Base-by-base conservation (phyloP, 2,888 invertebrate genomes). In the Dryococelus australis region DNA sequence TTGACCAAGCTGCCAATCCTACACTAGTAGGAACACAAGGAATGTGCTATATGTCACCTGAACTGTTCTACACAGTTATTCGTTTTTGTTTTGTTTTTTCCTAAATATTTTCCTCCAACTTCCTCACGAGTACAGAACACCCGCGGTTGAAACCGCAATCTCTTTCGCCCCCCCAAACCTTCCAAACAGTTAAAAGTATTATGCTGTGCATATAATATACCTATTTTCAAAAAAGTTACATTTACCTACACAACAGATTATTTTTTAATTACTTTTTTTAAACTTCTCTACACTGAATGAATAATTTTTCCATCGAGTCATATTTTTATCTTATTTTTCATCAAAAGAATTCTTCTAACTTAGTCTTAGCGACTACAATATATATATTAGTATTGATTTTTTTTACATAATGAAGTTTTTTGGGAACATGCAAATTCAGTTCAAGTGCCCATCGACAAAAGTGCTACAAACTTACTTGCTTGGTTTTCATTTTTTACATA, bases 171-270 rank as follows among this genome's bases (percentile, higher is more conserved):
- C n/a, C 8, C 65, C 10, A 65, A 65, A 65, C 65, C 65, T 65
- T 65, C 65, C 65, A 65, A 65, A 65, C 65, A 65, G 65, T 65
- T 65, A 65, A 65, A 65, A 65, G 65, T 65, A 65, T 65, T 65
- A 65, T 65, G 65, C 65, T 65, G 65, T 65, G 65, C 65, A 65
- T 65, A 65, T 65, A 65, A 65, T 65, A 65, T 65, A 65, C 65
- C 65, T 65, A 65, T 65, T 65, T 65, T 65, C 65, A 65, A 65
- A 65, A 47, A 65, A 65, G 65, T 65, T 65, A 65, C 65, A 65
- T 65, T 16, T 65, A 65, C 65, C 65, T 65, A 65, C 65, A 65
- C 65, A 65, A 65, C 65, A 47, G 47, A 47, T 47, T 47, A 65
- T 65, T 65, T 65, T 51, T 65, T 65, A 65, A 65, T 65, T 65